Percentiles rank a stretch among this genome's conserved stretches.
Conservation (phyloP, 2,888 invertebrate species). For the Erynnis tages region DNA sequence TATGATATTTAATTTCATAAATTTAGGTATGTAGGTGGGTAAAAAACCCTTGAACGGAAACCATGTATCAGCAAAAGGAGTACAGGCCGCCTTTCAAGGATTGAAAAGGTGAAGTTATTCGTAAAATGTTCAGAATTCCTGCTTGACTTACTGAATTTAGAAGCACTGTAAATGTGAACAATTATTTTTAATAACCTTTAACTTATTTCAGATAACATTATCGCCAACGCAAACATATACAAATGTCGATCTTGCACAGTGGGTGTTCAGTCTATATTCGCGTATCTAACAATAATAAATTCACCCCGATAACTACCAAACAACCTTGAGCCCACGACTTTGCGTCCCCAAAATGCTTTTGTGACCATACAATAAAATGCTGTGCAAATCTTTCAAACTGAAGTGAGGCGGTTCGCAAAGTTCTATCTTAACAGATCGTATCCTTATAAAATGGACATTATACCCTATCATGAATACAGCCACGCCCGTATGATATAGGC, state of each 20-base stretch:
- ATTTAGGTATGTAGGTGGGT: too few relatives aligned
- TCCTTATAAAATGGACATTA: slow-evolving; percentile 23
- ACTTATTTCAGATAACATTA: slow-evolving; percentile 12
- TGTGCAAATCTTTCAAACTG: slow-evolving; percentile 15
- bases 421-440: slow-evolving; percentile 16
- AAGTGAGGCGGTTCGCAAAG: slow-evolving; percentile 17
- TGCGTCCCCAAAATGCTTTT: slow-evolving; percentile 17
- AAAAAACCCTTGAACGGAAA: too few relatives aligned
- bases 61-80: too few relatives aligned
- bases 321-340: slow-evolving; percentile 13
- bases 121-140: too few relatives aligned
- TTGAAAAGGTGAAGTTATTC: too few relatives aligned
- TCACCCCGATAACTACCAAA: neutral
- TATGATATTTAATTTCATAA: too few relatives aligned
- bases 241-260: slow-evolving; percentile 22
- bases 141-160: too few relatives aligned
- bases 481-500: slow-evolving; percentile 14
- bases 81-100: too few relatives aligned
- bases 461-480: slow-evolving; percentile 21
- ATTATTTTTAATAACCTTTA: too few relatives aligned
- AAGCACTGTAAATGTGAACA: too few relatives aligned
- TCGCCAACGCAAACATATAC: slow-evolving; percentile 3
- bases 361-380: slow-evolving; percentile 20
- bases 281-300: slow-evolving; percentile 14
- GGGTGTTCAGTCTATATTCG: slow-evolving; percentile 30